A percentile compares a stretch with the other conserved stretches of the same genome.
phyloP scores from a whole-genome alignment of 2,797 vertebrate species.

The Nothura maculosa region DNA sequence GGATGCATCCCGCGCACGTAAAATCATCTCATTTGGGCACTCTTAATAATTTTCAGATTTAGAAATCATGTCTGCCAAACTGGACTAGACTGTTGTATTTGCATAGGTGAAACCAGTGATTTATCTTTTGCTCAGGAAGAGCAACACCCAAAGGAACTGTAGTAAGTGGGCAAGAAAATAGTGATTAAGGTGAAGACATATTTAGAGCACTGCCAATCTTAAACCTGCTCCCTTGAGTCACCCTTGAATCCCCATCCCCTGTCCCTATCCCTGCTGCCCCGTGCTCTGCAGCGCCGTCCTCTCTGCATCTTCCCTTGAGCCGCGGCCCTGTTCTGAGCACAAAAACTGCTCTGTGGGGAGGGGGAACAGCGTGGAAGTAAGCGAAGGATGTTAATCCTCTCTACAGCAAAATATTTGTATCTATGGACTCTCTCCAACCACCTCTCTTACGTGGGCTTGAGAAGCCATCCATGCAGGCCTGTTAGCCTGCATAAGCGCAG shows the following conservation, averaged over 20 bases:
- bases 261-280: neutral
- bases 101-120: neutral
- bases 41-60: neutral
- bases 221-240: neutral
- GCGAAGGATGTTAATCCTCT: neutral
- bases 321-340: neutral
- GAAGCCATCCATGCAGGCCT: accelerated
- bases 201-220: neutral
- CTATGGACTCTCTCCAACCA: neutral
- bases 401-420: neutral
- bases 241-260: neutral
- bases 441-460: neutral
- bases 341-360: neutral
- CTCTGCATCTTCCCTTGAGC: neutral
- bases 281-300: neutral
- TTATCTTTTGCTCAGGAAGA: neutral
- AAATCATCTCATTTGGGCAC: neutral
- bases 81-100: neutral
- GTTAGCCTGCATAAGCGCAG: neutral
- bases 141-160: neutral
- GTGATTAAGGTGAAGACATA: neutral
- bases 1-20: neutral
- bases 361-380: neutral
- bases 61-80: neutral
- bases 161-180: neutral